Conservation (phyloP, 2,113 vertebrate genomes). For the Excalfactoria chinensis region DNA sequence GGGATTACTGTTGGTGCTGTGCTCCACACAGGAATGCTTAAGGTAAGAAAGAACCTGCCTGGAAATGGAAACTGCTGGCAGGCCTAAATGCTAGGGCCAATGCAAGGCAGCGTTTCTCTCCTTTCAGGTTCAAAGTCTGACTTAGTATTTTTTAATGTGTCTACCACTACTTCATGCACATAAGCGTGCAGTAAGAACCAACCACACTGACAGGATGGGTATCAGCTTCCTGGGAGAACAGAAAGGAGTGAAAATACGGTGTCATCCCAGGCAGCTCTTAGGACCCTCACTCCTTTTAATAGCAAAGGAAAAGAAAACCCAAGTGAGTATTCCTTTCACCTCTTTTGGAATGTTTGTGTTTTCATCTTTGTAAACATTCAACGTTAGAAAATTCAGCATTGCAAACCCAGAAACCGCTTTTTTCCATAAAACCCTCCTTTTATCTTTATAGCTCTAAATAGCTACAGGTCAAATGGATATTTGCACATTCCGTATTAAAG, state of each 20-base stretch:
- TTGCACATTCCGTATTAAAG: background rate
- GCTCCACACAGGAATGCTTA: background rate
- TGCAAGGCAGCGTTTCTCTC: background rate
- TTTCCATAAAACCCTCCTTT: background rate
- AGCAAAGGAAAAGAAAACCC: background rate
- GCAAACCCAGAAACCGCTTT: background rate
- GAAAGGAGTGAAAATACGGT: background rate
- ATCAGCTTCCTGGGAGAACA: background rate
- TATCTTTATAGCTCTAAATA: background rate
- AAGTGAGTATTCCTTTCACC: background rate
- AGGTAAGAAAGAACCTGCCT: background rate
- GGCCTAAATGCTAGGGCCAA: background rate
- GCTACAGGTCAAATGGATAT: background rate
- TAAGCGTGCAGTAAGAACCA: background rate
- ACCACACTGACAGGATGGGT: background rate
- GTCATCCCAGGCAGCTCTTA: background rate
- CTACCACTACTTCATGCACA: accelerated
- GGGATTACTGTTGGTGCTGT: background rate
- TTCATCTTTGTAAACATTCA: background rate
- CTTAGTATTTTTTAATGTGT: background rate
- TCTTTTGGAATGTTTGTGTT: background rate
- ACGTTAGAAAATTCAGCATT: background rate
- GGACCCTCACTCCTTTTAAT: background rate
- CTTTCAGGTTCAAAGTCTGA: background rate
- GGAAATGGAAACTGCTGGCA: background rate